Conservation (phyloP, 1,140 invertebrate species). For the Matsumurasca onukii region DNA sequence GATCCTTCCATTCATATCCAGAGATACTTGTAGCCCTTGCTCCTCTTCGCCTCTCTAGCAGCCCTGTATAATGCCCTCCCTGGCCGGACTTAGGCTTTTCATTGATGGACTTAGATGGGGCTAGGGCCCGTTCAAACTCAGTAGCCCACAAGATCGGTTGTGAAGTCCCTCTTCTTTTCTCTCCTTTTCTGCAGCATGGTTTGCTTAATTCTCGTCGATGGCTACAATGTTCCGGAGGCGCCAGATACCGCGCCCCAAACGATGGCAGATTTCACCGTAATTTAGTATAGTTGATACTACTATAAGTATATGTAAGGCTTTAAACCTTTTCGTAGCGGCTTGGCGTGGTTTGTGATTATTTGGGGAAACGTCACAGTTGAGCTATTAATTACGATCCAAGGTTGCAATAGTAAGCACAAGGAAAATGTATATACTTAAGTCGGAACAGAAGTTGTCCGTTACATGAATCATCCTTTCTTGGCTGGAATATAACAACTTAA, state of each 20-base stretch:
- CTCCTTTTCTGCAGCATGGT: background rate
- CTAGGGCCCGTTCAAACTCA: background rate
- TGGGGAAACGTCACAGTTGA: too few relatives aligned
- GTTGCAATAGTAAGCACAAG: too few relatives aligned
- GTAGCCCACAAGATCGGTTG: background rate
- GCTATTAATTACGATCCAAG: too few relatives aligned
- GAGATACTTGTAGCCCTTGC: background rate
- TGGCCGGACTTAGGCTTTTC: background rate
- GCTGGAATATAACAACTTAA: too few relatives aligned
- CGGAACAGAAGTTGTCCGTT: too few relatives aligned
- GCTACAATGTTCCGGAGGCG: background rate
- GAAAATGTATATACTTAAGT: too few relatives aligned
- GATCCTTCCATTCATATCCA: background rate
- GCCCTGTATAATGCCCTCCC: background rate
- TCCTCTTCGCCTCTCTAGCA: background rate
- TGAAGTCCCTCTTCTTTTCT: background rate
- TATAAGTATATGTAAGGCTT: too few relatives aligned
- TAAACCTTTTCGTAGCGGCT: too few relatives aligned
- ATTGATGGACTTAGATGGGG: constrained; percentile 1
- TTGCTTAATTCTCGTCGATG: constrained; percentile 6
- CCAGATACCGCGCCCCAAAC: background rate
- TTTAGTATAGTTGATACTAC: too few relatives aligned
- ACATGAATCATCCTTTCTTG: too few relatives aligned
- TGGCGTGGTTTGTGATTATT: too few relatives aligned
- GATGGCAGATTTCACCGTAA: constrained; percentile 23